These are phyloP conservation scores for Pteromalus puparum DNA, from an alignment of 1,140 invertebrate species.

Conservation along the genomic window DNA sequence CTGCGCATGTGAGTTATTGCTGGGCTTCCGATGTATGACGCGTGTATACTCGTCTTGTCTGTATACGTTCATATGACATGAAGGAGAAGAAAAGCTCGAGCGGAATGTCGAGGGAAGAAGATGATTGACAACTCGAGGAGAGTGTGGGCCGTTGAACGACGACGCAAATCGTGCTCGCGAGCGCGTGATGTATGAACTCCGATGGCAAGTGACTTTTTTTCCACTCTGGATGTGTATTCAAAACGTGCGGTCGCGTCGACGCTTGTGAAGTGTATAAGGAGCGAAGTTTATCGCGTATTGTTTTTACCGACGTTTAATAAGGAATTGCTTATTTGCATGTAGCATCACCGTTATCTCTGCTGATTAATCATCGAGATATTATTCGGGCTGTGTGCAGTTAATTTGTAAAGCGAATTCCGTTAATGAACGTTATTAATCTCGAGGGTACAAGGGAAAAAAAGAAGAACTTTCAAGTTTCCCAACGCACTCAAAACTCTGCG, in stretches of 20 bases:
- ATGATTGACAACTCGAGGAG: conserved; percentile 33
- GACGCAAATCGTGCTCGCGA: neutral
- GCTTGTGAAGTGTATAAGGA: neutral
- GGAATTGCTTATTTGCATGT: too few species aligned
- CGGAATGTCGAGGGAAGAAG: conserved; percentile 24
- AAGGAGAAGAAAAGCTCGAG: neutral
- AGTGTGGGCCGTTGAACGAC: neutral
- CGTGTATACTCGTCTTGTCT: neutral
- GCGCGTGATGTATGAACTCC: neutral
- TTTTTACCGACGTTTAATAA: too few species aligned
- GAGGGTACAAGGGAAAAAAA: neutral
- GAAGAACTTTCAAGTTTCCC: neutral
- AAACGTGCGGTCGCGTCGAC: neutral
- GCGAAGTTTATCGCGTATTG: neutral
- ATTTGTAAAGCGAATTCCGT: neutral
- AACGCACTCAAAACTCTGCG: neutral
- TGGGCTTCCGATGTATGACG: neutral
- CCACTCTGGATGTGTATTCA: neutral
- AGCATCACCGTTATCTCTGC: neutral
- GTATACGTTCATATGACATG: neutral
- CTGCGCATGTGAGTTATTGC: conserved; percentile 22
- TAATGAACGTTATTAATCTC: neutral
- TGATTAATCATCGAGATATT: neutral
- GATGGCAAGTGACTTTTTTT: neutral
- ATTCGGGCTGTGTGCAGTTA: neutral